These are phyloP conservation scores for Macrosteles quadrilineatus DNA, from an alignment of 1,140 invertebrate species.

Conservation along the genomic window DNA sequence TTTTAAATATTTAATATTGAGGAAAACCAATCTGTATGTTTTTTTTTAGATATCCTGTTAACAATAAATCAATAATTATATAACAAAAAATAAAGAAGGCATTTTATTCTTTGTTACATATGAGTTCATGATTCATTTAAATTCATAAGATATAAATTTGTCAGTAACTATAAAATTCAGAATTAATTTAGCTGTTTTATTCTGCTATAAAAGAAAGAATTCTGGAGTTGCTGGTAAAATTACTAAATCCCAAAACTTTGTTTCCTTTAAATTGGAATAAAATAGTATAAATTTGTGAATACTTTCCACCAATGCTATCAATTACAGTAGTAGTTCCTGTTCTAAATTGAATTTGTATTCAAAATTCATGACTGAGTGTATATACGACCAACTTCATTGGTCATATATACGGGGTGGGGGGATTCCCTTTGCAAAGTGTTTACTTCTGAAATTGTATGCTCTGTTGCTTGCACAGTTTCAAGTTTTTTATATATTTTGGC, in stretches of 20 bases:
- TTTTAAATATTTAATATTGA: neutral
- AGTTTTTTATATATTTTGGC: constrained; percentile 12
- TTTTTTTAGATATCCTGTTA: neutral
- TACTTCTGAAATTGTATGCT: too few relatives aligned
- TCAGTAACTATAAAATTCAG: too few relatives aligned
- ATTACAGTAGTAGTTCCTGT: too few relatives aligned
- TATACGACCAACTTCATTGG: constrained; percentile 1
- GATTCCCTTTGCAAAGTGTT: neutral
- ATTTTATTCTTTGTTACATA: neutral
- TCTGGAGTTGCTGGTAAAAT: neutral
- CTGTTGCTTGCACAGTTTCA: too few relatives aligned
- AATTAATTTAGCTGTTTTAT: neutral
- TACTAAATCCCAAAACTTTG: neutral
- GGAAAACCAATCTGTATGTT: neutral
- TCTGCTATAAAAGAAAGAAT: neutral
- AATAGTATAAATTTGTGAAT: neutral
- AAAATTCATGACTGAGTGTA: constrained; percentile 13
- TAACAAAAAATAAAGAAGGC: too few relatives aligned
- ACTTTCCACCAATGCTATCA: neutral
- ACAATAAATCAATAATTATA: too few relatives aligned
- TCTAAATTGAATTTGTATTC: too few relatives aligned
- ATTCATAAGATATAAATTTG: neutral
- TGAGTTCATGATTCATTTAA: neutral
- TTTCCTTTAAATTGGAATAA: neutral
- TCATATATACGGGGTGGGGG: constrained; percentile 13